These are phyloP conservation scores for Oxyruncus cristatus DNA, from an alignment of 2,113 vertebrate genomes.

Conservation along the genomic window DNA sequence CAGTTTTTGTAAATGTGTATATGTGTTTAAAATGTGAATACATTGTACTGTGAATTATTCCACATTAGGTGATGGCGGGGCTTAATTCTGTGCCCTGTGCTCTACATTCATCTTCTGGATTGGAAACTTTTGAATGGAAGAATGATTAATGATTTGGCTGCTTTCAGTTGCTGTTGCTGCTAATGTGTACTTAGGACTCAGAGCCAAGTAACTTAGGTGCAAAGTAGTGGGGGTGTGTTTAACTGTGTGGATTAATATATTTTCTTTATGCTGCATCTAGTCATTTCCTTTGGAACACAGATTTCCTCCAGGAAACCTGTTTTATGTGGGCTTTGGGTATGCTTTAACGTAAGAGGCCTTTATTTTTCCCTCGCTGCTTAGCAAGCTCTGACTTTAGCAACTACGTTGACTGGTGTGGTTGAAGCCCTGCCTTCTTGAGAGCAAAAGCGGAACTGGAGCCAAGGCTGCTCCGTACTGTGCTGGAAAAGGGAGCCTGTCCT, in stretches of 20 bases:
- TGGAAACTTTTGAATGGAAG: background rate
- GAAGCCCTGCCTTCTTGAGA: background rate
- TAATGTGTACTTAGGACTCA: background rate
- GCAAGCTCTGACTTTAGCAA: fast-evolving
- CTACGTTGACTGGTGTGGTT: background rate
- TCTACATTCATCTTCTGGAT: background rate
- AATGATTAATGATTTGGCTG: background rate
- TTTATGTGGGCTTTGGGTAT: background rate
- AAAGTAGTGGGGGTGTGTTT: background rate
- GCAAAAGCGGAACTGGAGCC: background rate
- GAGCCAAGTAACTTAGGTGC: background rate
- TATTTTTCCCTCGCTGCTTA: background rate
- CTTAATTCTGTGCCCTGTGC: background rate
- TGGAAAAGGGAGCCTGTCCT: background rate
- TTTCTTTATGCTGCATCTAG: background rate
- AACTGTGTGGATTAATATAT: background rate
- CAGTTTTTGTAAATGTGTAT: background rate
- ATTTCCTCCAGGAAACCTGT: conserved; percentile 36
- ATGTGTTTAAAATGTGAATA: background rate
- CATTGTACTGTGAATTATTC: fast-evolving
- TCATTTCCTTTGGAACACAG: conserved; percentile 15
- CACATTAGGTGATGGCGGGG: background rate
- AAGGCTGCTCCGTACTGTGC: background rate
- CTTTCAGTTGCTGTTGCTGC: background rate
- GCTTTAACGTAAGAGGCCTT: conserved; percentile 9